Evolutionary conservation across 2,888 invertebrate genomes (phyloP).

Genomic region (Drosophila austrosaltans): DNA sequence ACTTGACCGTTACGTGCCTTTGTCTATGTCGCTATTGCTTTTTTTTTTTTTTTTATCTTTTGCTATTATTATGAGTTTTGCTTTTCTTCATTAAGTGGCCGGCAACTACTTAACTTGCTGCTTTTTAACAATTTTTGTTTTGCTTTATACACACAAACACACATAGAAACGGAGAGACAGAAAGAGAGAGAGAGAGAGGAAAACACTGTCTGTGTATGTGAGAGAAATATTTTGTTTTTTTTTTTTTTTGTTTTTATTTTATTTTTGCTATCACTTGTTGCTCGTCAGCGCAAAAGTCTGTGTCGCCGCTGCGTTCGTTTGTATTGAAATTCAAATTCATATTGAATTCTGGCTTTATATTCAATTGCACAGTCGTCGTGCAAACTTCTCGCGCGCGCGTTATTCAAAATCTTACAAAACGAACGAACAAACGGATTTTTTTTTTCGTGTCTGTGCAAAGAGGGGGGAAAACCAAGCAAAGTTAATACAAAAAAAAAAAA

Average conservation of each 20-base stretch:
- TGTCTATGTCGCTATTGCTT: slow-evolving; percentile 2
- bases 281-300: slow-evolving; percentile 43
- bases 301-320: slow-evolving; percentile 27
- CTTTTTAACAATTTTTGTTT: slow-evolving; percentile 35
- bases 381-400: slow-evolving; percentile 54
- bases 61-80: slow-evolving; percentile 27
- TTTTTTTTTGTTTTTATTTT: slow-evolving; percentile 23
- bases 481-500: slow-evolving; percentile 23
- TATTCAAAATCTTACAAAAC: slow-evolving; percentile 15
- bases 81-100: slow-evolving; percentile 36
- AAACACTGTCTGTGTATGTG: background rate
- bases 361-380: slow-evolving; percentile 72
- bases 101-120: slow-evolving; percentile 44
- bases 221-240: slow-evolving; percentile 1
- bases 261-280: slow-evolving; percentile 71
- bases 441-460: slow-evolving; percentile 1
- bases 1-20: slow-evolving; percentile 23
- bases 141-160: slow-evolving; percentile 29
- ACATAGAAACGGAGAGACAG: background rate
- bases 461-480: slow-evolving; percentile 23
- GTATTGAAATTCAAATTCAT: slow-evolving; percentile 76
- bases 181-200: background rate
- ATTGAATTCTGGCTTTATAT: slow-evolving; percentile 70
- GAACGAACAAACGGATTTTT: background rate
- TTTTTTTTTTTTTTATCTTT: slow-evolving; percentile 32